Evolutionary conservation across 2,113 vertebrate genomes (phyloP).

Genomic region (Melanostigma gelatinosum): DNA sequence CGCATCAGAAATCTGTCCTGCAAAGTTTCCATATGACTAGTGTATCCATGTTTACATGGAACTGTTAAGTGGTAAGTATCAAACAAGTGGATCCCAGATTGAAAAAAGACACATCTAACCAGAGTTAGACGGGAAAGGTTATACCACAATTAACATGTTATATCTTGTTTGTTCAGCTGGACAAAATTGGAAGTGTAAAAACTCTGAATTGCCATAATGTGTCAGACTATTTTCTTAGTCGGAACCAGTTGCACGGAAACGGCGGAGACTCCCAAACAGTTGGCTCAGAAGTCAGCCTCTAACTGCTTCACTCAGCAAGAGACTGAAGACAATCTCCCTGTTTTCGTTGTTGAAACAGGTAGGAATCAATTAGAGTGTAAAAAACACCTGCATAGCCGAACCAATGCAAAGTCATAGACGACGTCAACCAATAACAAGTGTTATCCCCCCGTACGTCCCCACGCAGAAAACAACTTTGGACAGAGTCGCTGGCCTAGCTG

Average conservation of each 20-base stretch:
- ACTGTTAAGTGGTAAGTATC: neutral
- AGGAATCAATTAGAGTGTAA: neutral
- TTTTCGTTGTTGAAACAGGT: neutral
- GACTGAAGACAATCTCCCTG: neutral
- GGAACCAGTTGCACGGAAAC: no score
- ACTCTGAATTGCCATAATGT: neutral
- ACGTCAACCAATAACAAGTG: neutral
- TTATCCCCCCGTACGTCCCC: neutral
- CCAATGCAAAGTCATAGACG: neutral
- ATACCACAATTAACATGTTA: neutral
- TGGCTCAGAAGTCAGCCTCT: neutral
- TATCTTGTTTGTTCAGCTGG: neutral
- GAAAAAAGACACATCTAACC: neutral
- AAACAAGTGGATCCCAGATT: conserved; percentile 1
- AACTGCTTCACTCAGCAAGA: neutral
- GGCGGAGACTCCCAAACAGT: neutral
- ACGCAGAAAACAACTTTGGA: neutral
- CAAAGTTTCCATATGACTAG: conserved; percentile 2
- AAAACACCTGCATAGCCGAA: neutral
- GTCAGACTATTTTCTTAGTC: neutral
- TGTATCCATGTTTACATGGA: neutral
- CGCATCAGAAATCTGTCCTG: conserved; percentile 1
- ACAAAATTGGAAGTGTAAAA: neutral
- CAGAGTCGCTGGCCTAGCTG: neutral
- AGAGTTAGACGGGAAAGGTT: neutral